These are phyloP conservation scores for Morone saxatilis DNA, from an alignment of 2,113 vertebrate genomes.

Conservation along the genomic window DNA sequence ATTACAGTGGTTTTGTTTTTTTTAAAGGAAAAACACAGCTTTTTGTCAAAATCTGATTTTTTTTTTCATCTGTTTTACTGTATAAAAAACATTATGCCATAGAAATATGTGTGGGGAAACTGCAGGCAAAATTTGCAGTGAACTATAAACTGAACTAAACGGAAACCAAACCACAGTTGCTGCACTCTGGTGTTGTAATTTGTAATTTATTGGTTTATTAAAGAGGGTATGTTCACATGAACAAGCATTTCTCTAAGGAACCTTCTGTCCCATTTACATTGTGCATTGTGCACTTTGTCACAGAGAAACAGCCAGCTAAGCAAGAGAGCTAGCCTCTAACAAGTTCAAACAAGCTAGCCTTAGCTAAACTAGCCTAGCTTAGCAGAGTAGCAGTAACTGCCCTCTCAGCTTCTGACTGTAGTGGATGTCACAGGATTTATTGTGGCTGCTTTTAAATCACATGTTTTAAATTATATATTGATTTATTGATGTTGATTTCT, in stretches of 20 bases:
- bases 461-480: not conserved
- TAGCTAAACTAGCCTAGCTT: too few species aligned
- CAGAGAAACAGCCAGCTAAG: not conserved
- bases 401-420: not conserved
- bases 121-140: not conserved
- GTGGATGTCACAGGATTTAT: not conserved
- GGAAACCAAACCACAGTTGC: not conserved
- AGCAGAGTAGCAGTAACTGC: not conserved
- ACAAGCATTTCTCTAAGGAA: not conserved
- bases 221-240: not conserved
- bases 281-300: not conserved
- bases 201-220: constrained; percentile 2
- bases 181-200: not conserved
- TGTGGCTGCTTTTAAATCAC: not conserved
- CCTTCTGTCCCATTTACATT: not conserved
- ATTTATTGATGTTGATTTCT: not conserved
- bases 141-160: not conserved
- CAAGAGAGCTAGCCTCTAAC: not conserved
- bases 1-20: not conserved
- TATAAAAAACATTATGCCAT: not conserved
- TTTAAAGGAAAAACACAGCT: not conserved
- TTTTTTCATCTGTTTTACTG: not conserved
- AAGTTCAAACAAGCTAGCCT: not conserved
- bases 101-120: not conserved
- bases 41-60: not conserved